Base-by-base conservation (phyloP, 2,113 vertebrate species). In the Alethe castanea region DNA sequence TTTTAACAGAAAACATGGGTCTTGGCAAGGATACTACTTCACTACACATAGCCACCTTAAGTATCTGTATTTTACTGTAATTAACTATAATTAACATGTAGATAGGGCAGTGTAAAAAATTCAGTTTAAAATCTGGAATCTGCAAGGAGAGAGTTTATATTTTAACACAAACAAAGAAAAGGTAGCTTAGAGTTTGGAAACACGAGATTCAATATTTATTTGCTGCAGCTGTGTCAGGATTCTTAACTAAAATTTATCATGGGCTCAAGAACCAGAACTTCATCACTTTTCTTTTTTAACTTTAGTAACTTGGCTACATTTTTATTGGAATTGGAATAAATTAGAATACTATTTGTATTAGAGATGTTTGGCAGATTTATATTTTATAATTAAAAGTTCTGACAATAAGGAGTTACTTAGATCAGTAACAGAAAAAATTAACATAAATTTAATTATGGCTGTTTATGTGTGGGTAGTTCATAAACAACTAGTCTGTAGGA, bases 381-480 rank as follows among this genome's bases (percentile, higher is more conserved):
- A 54, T 86, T 88, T 78, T 88, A n/a, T 65, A 87, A 94, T 89
- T 84, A 76, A 73, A 89, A 89, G 9, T 70, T 61, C 29, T 80
- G 26, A 81, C n/a, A 85, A 72, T 48, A 76, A 57, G 42, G 33
- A 73, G n/a, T 81, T 93, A 42, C 59, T 83, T 47, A 40, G 36
- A 86, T 69, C 45, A 66, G 81, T 66, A 53, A 56, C 47, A 70
- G 76, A 11, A 59, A 54, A 91, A 85, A 80, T 65, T 53, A 93
- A 73, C 57, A 84, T 81, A 80, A 91, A 82, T 86, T 54, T 93
- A 94, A 91, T 95, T 89, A 80, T 24, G 33, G 8, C 14, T 91
- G 53, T 82, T 81, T 85, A 79, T 83, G n/a, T 65, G 36, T 35
- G 36, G 22, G 44, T 87, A 84, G 70, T 61, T 89, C 36, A 88